Evolutionary conservation across 2,797 vertebrate species (phyloP), one percentile per base, ranked within the genome.

Genomic region (Nyctibius grandis): DNA sequence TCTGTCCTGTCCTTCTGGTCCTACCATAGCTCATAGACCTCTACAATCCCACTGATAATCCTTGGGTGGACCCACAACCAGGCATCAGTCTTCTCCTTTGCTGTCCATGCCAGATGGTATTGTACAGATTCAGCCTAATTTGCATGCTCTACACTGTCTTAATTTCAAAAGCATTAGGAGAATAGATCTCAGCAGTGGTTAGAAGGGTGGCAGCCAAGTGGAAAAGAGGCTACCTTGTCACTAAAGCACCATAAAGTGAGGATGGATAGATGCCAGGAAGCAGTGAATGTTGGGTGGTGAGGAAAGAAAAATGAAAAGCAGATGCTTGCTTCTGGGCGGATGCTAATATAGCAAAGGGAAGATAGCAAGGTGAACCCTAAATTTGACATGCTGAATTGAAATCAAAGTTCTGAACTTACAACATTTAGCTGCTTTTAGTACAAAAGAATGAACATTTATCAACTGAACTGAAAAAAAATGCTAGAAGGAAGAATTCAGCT

Each of bases 161-260:
- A 0, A 15, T 65, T 81, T 82, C 28, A 72, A 79, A 92, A 76
- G 2, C 19, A 26, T 42, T 48, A 53, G 26, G 12, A 15, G 11
- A 82, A 42, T 23, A 59, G 29, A 34, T 59, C 53, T 64, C 3
- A 2, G 13, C n/a, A 74, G 22, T 29, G 17, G 28, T 90, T 56
- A 67, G 19, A 69, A 65, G 21, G 47, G 40, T 44, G 33, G 11
- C n/a, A 84, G 25, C 7, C 14, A 6, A 80, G 72, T 15, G 81
- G 34, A 59, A 81, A 50, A 73, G 18, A 64, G 22, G 22, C 9
- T 59, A 23, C 11, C 6, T 36, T 25, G 36, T 21, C 33, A 70
- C 21, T 20, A 40, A 51, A 60, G 11, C 3, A 42, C 7, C 2
- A 1, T 33, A 33, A 9, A 70, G 6, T 1, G 5, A 70, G 11